Evolutionary conservation across 1,140 invertebrate species (phyloP), one percentile per base, ranked within the genome.

Genomic region (Megathymus violae): DNA sequence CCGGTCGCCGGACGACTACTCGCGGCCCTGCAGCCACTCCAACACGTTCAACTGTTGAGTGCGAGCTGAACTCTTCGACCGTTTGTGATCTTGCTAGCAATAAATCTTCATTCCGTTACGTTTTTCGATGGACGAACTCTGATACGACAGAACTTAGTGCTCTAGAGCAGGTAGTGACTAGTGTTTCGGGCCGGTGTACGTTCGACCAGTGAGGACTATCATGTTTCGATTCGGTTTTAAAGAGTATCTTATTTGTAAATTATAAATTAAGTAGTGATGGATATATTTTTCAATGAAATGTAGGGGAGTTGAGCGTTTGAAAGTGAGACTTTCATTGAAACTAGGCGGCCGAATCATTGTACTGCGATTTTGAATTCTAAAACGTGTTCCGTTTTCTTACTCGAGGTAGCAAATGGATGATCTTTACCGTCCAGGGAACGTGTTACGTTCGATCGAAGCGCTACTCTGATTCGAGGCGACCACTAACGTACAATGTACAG

Each of bases 31-130:
- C 76, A 71, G 76, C 25, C 91, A 90, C 72, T 88, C 89, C 59
- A 91, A 92, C 74, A 91, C 91, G 48, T 92, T 92, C 78, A 91
- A 91, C 78, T 92, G 91, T 88, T 92, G 87, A 91, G 81, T 62
- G 64, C 62, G 59, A 52, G 66, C 66, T 48, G 74, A 69, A 82
- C 85, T 82, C 64, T 82, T 80, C 76, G 73, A 88, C 80, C 70
- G 64, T 87, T 88, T 90, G 88, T 90, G 88, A 90, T 90, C 85
- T 89, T 90, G 78, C 81, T 91, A 91, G 90, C 88, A 91, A 91
- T 91, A 91, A 91, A 85, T 87, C 88, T 91, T 88, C 90, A 91
- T 92, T 92, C 89, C 89, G 88, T 88, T 90, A 84, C 77, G 82
- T 86, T 86, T 84, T 87, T 82, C 74, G 83, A 80, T 71, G 80